Base-by-base conservation (phyloP, 30 jellyfish, hydroid and myxozoan species). In the Aurelia aurita complex sp. Pacific region DNA sequence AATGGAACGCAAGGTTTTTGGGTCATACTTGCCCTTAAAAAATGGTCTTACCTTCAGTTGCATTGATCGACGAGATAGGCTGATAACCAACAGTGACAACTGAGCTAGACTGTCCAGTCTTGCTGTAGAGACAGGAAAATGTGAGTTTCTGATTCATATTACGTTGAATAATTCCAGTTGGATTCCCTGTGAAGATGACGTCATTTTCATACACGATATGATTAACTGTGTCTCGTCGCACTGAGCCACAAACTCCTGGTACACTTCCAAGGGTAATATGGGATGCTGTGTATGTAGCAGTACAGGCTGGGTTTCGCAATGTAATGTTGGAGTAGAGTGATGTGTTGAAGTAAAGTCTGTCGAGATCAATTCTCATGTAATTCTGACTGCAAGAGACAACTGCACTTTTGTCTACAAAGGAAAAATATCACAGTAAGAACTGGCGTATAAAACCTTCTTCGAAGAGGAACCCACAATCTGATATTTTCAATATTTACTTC, bases 231-330 rank as follows among this genome's bases (percentile, higher is more conserved):
- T 74, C 85, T 18, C 29, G 13, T 16, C 85, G 67, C 10, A 69
- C 59, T 50, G 85, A 74, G 50, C 85, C 85, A 17, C 85, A 74
- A 42, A 35, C 72, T 13, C 85, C 64, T 3, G 85, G 85, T 23
- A 74, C 72, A 29, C 69, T 74, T 4, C 85, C 85, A 2, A 74
- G 70, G 19, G 40, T 74, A 19, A 74, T 51, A 50, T 74, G 32
- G 8, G n/a, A 13, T 36, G 72, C 32, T 12, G 50, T 74, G 16
- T 16, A 40, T 11, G 85, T 42, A 5, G 85, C 85, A 14, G n/a
- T 10, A 42, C 85, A 74, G 51, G 72, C 13, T 53, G 85, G 34
- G 46, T 74, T 50, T 33, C 85, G 70, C 72, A 74, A 29, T 74
- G 85, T 74, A 0, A 74, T 74, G 85, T 50, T 74, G 67, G 70